A percentile compares a stretch with the other conserved stretches of the same genome.
phyloP scores from a whole-genome alignment of 2,797 vertebrate genomes.

The Octomys mimax region DNA sequence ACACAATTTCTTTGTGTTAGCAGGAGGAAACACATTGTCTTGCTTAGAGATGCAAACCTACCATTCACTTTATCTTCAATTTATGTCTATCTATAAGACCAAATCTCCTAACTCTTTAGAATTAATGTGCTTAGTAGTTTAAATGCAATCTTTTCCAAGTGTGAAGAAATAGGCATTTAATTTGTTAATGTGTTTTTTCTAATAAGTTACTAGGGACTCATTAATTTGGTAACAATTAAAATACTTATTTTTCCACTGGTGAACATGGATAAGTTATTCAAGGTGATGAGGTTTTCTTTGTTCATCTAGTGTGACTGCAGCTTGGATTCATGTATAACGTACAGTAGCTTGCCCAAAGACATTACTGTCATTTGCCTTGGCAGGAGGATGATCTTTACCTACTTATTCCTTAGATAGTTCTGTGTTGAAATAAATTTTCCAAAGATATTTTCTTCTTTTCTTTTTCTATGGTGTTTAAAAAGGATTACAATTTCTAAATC shows the following conservation, averaged over 20 bases:
- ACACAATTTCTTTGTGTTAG: neutral
- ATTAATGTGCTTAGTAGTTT: slow-evolving; percentile 12
- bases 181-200: neutral
- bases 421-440: neutral
- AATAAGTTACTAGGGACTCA: neutral
- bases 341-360: neutral
- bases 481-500: slow-evolving; percentile 8
- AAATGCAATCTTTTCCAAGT: neutral
- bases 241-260: slow-evolving; percentile 37
- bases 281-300: neutral
- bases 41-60: neutral
- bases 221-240: neutral
- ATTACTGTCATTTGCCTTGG: neutral
- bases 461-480: slow-evolving; percentile 1
- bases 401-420: slow-evolving; percentile 36
- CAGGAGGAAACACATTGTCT: neutral
- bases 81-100: neutral
- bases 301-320: neutral
- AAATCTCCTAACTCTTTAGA: neutral
- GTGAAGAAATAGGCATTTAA: neutral
- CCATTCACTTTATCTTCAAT: neutral
- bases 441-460: slow-evolving; percentile 41
- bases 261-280: neutral
- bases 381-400: neutral
- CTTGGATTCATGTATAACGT: neutral